phyloP scores from a whole-genome alignment of 1,140 invertebrate species.

The Galleria mellonella region DNA sequence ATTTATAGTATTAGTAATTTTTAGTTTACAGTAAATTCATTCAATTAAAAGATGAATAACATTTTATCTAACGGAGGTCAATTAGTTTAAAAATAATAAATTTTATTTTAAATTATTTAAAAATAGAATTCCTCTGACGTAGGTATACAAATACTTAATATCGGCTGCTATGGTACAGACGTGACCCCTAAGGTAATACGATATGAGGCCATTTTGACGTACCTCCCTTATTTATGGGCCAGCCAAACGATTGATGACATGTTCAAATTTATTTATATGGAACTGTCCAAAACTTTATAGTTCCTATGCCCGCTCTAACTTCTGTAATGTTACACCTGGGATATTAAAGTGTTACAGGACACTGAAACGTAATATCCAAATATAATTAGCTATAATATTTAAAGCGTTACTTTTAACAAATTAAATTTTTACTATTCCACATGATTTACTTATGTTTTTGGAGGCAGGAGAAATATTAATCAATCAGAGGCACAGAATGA shows the following conservation, averaged over 20 bases:
- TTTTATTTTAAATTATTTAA: too few relatives aligned
- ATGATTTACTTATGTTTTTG: background rate
- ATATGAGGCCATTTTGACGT: conserved; percentile 46
- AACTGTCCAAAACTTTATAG: conserved; percentile 19
- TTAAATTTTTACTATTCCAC: background rate
- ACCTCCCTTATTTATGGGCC: conserved; percentile 48
- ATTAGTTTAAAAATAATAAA: too few relatives aligned
- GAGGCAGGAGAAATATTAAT: too few relatives aligned
- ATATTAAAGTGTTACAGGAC: background rate
- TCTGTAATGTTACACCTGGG: conserved; percentile 26
- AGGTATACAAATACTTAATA: background rate
- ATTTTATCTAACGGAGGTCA: too few relatives aligned
- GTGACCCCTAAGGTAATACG: conserved; percentile 35
- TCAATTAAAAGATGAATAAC: too few relatives aligned
- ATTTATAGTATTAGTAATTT: too few relatives aligned
- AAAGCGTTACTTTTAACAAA: background rate
- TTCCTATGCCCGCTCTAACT: conserved; percentile 21
- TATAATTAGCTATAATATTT: too few relatives aligned
- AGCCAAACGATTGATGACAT: conserved; percentile 57
- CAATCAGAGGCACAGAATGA: too few relatives aligned
- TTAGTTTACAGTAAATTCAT: too few relatives aligned
- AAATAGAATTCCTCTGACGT: too few relatives aligned
- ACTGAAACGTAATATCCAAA: too few relatives aligned
- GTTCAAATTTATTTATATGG: conserved; percentile 61
- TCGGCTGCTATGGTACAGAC: conserved; percentile 26